Percentiles rank a stretch among this genome's conserved stretches.
phyloP scores from a whole-genome alignment of 2,888 invertebrate genomes.

The Pterostichus madidus region DNA sequence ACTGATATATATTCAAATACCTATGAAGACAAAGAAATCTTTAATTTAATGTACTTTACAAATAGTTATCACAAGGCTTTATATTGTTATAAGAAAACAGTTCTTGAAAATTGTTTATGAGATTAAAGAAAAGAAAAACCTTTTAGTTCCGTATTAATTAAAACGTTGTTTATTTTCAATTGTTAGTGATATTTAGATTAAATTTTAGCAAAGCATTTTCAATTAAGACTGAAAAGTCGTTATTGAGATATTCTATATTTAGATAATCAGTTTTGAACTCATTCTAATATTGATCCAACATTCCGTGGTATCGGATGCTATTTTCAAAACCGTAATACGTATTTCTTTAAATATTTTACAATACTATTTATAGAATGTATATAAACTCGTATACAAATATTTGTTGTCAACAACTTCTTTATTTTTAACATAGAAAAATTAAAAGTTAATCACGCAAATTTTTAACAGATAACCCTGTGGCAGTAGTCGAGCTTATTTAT shows the following conservation, averaged over 20 bases:
- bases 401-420: not conserved
- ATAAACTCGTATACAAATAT: not conserved
- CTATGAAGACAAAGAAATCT: too few species aligned
- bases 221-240: not conserved
- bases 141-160: not conserved
- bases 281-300: not conserved
- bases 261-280: not conserved
- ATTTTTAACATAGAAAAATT: not conserved
- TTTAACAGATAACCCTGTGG: too few species aligned
- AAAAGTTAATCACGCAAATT: too few species aligned
- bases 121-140: not conserved
- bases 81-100: not conserved
- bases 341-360: not conserved
- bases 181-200: not conserved
- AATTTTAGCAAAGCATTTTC: not conserved
- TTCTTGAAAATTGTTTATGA: constrained; percentile 1
- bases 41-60: too few species aligned
- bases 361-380: not conserved
- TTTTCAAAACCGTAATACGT: not conserved
- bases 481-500: too few species aligned
- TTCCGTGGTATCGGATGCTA: not conserved
- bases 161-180: constrained; percentile 9
- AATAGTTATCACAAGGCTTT: too few species aligned
- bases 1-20: too few species aligned
- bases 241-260: not conserved